Base-by-base conservation (phyloP, 1,140 invertebrate species). In the Scaptomyza hsui region DNA sequence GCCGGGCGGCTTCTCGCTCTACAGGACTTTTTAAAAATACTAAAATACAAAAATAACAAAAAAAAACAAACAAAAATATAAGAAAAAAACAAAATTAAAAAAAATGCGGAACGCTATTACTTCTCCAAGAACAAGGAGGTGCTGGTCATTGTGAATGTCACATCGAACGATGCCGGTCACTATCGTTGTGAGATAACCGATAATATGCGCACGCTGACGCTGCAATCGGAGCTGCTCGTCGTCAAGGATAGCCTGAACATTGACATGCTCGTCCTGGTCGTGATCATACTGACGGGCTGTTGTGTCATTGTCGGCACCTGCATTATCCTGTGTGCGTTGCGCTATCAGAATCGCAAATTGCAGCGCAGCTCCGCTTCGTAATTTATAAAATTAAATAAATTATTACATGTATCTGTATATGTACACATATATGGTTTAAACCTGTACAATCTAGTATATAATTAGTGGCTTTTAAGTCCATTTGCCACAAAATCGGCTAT, bases 241-340 rank as follows among this genome's bases (percentile, higher is more conserved):
- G 93, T 93, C 10, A 92, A 92, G 47, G 92, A 93, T 60, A 90
- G 91, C 70, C 90, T 92, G 15, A 80, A 78, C 45, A 78, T 76
- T 48, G 68, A 73, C 45, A 49, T 89, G 4, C 82, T 92, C 2
- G 95, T 97, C 82, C 93, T 96, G 41, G 96, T 96, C 41, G 95
- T 98, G 60, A 96, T 98, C 72, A 95, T 97, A 74, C 97, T 98
- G 57, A 96, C 96, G 2, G 95, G 98, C 0, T 96, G 98, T 19
- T 81, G 96, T 91, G 97, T 97, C 90, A 95, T 97, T 29, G 96
- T 98, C n/a, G 94, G 95, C 3, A 98, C 97, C 3, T 98, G 97
- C 0, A 93, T 97, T 9, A 94, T 98, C 21, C 98, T 97, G 97
- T 96, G 98, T 9, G 94, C 97, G 6, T 96, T 98, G 61, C 98